A percentile compares a stretch with the other conserved stretches of the same genome.
Conservation (phyloP, 2,888 invertebrate genomes). For the Parelbella ahira region DNA sequence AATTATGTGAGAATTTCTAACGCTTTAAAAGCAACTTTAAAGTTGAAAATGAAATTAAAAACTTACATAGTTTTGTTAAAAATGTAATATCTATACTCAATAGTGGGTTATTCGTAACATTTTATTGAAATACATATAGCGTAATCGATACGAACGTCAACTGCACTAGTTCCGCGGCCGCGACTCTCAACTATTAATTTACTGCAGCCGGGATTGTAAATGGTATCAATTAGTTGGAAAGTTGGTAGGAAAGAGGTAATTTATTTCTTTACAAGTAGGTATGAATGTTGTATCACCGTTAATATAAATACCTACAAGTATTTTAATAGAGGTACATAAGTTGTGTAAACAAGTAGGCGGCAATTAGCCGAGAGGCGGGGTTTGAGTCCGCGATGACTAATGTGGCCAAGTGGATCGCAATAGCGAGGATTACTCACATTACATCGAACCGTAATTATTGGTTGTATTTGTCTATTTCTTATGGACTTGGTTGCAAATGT, state of each 20-base stretch:
- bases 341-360: constrained; percentile 62
- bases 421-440: too few species aligned
- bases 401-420: constrained; percentile 6
- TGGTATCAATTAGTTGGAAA: constrained; percentile 25
- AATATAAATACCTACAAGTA: constrained; percentile 29
- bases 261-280: constrained; percentile 24
- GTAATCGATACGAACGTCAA: constrained; percentile 8
- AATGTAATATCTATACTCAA: too few species aligned
- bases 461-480: too few species aligned
- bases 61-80: too few species aligned
- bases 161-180: constrained; percentile 14
- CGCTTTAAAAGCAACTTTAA: too few species aligned
- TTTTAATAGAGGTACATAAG: constrained; percentile 48
- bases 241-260: constrained; percentile 22
- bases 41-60: too few species aligned
- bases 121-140: constrained; percentile 2
- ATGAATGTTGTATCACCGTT: constrained; percentile 26
- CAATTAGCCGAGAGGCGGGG: constrained; percentile 60
- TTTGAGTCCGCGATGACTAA: constrained; percentile 5
- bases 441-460: too few species aligned
- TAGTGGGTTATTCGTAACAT: too few species aligned
- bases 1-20: too few species aligned
- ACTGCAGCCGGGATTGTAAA: constrained; percentile 19
- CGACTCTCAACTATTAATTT: constrained; percentile 18
- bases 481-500: too few species aligned